Percentiles rank a stretch among this genome's conserved stretches.
Conservation (phyloP, 2,113 vertebrate species). For the Lophochroa leadbeateri region DNA sequence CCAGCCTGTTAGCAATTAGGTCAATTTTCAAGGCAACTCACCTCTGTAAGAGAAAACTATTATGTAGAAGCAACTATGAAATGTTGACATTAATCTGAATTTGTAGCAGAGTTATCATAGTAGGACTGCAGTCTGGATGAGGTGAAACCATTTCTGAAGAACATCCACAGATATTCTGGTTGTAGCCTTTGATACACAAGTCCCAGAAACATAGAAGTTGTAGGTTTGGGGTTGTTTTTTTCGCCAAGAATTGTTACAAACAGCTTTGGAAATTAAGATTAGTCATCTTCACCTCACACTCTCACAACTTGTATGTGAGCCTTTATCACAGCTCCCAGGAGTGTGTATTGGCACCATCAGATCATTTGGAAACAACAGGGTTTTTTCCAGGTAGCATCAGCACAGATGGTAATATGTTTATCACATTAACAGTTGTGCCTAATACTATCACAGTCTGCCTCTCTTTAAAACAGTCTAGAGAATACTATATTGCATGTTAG, state of each 20-base stretch:
- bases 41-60: not conserved
- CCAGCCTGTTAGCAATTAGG: not conserved
- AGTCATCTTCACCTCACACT: slow-evolving; percentile 25
- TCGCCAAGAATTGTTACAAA: not conserved
- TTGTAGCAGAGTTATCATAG: not conserved
- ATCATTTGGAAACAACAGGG: slow-evolving; percentile 57
- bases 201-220: not conserved
- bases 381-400: slow-evolving; percentile 66
- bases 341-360: slow-evolving; percentile 16
- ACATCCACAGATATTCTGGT: not conserved
- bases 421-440: slow-evolving; percentile 63
- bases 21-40: not conserved
- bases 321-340: slow-evolving; percentile 38
- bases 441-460: slow-evolving; percentile 53
- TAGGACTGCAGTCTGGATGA: not conserved
- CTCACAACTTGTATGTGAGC: not conserved
- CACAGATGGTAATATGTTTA: slow-evolving; percentile 60
- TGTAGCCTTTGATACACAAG: not conserved
- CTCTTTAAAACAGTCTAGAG: slow-evolving; percentile 48
- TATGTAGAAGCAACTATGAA: not conserved
- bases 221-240: not conserved
- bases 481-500: not conserved
- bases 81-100: not conserved
- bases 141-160: not conserved
- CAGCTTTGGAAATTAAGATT: slow-evolving; percentile 25